phyloP scores from a whole-genome alignment of 2,113 vertebrate genomes.

The Drymodes brunneopygia region DNA sequence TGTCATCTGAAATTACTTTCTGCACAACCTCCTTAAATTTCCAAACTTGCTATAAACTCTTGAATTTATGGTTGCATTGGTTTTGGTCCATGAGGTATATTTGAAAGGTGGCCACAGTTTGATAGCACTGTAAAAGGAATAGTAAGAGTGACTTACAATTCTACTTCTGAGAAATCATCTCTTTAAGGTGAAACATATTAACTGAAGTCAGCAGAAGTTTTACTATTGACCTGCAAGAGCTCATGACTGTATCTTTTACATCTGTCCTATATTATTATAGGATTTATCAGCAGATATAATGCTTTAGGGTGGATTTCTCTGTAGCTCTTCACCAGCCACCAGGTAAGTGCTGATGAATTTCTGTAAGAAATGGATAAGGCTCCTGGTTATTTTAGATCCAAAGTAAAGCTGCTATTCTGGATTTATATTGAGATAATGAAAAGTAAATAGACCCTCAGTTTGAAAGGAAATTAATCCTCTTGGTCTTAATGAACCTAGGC shows the following conservation, averaged over 20 bases:
- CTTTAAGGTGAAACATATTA: background rate
- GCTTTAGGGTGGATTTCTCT: constrained; percentile 25
- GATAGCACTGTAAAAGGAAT: constrained; percentile 19
- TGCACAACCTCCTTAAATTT: background rate
- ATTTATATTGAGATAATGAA: background rate
- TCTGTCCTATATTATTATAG: background rate
- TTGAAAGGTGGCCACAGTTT: background rate
- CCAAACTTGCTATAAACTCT: constrained; percentile 27
- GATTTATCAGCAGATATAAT: constrained; percentile 12
- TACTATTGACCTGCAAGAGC: background rate
- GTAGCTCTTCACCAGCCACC: background rate
- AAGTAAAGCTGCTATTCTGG: background rate
- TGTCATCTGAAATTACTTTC: background rate
- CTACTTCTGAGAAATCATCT: constrained; percentile 9
- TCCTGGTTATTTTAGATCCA: background rate
- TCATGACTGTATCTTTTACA: background rate
- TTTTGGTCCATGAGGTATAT: background rate
- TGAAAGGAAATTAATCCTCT: background rate
- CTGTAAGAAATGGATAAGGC: background rate
- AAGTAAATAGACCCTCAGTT: background rate
- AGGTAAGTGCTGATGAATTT: background rate
- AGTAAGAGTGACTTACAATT: background rate
- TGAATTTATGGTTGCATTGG: constrained; percentile 24
- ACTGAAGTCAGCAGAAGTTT: background rate
- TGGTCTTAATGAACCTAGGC: background rate